Evolutionary conservation across 2,888 invertebrate genomes (phyloP).

Genomic region (Drosophila pseudotakahashii): DNA sequence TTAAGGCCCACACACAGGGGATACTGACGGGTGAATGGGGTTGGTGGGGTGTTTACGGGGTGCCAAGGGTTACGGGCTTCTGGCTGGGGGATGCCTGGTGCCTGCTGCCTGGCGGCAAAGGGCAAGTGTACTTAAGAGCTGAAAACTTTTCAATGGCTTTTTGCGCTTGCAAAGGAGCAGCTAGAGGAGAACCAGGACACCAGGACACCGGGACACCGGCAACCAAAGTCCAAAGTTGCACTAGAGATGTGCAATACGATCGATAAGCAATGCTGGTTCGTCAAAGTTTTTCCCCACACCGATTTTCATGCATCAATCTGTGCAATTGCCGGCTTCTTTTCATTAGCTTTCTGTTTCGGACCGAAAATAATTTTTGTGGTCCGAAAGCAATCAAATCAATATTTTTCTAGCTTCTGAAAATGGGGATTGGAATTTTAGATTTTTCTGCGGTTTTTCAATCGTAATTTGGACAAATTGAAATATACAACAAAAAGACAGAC

Average conservation of each 20-base stretch:
- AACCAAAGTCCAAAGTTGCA: conserved; percentile 4
- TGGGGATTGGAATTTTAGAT: too few relatives aligned
- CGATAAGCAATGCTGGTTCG: conserved; percentile 1
- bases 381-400: too few relatives aligned
- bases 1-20: conserved; percentile 48
- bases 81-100: background rate
- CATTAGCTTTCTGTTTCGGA: too few relatives aligned
- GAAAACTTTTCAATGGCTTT: conserved; percentile 72
- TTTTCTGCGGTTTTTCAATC: too few relatives aligned
- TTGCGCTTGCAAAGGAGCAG: conserved; percentile 46
- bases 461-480: too few relatives aligned
- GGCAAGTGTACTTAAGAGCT: conserved; percentile 67
- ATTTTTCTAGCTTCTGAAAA: too few relatives aligned
- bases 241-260: conserved; percentile 18
- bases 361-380: too few relatives aligned
- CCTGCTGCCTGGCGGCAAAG: conserved; percentile 16
- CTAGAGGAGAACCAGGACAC: background rate
- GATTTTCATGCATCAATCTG: background rate
- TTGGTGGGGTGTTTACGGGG: background rate
- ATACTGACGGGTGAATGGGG: background rate
- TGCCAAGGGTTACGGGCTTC: background rate
- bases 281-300: background rate
- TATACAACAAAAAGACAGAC: too few relatives aligned
- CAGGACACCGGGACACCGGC: background rate
- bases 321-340: background rate